phyloP scores from a whole-genome alignment of 1,140 invertebrate genomes.

The Plectrocnemia conspersa region DNA sequence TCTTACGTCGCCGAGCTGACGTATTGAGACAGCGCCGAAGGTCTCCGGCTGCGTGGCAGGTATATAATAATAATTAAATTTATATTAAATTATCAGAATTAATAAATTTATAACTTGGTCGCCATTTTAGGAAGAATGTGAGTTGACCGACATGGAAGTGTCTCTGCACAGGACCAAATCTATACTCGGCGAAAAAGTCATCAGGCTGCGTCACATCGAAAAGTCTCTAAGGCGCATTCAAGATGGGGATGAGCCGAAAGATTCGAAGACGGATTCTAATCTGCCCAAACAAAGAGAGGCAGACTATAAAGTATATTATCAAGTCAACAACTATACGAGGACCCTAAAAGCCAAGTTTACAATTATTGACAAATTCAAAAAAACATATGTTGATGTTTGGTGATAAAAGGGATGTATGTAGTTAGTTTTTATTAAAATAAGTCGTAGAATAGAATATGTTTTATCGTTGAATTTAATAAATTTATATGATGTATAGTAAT shows the following conservation, averaged over 20 bases:
- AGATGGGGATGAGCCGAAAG: slow-evolving; percentile 42
- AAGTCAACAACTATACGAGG: slow-evolving; percentile 1
- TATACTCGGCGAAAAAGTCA: slow-evolving; percentile 73
- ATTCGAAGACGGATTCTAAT: slow-evolving; percentile 43
- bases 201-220: slow-evolving; percentile 68
- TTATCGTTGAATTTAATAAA: too few relatives aligned
- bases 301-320: slow-evolving; percentile 35
- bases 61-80: slow-evolving; percentile 30
- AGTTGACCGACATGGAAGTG: slow-evolving; percentile 74
- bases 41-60: slow-evolving; percentile 53
- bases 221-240: slow-evolving; percentile 63
- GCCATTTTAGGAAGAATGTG: slow-evolving; percentile 63
- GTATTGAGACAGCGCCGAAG: slow-evolving; percentile 58
- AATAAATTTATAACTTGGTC: not conserved
- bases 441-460: too few relatives aligned
- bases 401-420: too few relatives aligned
- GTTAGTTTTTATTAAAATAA: too few relatives aligned
- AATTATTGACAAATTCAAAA: too few relatives aligned
- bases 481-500: too few relatives aligned
- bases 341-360: too few relatives aligned
- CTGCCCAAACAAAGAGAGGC: slow-evolving; percentile 40
- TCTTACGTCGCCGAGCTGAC: slow-evolving; percentile 57
- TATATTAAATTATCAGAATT: not conserved
- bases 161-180: slow-evolving; percentile 71
- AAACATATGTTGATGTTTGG: too few relatives aligned